Evolutionary conservation across 2,797 vertebrate genomes (phyloP).

Genomic region (Manis pentadactyla): DNA sequence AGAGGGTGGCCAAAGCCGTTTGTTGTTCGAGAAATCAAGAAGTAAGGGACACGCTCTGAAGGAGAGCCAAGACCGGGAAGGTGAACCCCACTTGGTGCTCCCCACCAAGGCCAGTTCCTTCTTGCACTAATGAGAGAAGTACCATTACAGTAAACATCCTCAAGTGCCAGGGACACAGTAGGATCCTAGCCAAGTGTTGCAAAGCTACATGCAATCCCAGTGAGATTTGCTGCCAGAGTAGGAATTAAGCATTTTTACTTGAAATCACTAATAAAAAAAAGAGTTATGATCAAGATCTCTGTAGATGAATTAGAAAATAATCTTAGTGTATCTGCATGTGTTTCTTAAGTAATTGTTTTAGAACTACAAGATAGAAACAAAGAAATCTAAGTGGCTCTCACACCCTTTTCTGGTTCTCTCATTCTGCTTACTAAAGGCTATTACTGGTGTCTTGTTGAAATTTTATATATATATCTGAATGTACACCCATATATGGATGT

Average conservation of each 20-base stretch:
- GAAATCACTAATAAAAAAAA: neutral
- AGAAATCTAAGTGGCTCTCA: neutral
- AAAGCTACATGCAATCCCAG: neutral
- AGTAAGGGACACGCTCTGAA: neutral
- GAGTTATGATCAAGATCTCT: neutral
- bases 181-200: neutral
- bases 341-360: neutral
- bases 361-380: neutral
- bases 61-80: neutral
- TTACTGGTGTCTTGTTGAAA: neutral
- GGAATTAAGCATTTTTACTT: neutral
- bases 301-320: neutral
- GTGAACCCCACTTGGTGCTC: neutral
- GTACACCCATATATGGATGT: neutral
- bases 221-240: neutral
- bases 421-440: neutral
- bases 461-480: neutral
- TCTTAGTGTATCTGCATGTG: neutral
- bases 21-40: neutral
- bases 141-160: fast-evolving
- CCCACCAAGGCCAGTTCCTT: neutral
- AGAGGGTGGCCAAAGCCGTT: neutral
- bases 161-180: fast-evolving
- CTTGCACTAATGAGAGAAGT: neutral
- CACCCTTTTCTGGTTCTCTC: neutral